Percentiles rank a stretch among this genome's conserved stretches.
Conservation (phyloP, 2,888 invertebrate genomes). For the Notocelia uddmanniana region DNA sequence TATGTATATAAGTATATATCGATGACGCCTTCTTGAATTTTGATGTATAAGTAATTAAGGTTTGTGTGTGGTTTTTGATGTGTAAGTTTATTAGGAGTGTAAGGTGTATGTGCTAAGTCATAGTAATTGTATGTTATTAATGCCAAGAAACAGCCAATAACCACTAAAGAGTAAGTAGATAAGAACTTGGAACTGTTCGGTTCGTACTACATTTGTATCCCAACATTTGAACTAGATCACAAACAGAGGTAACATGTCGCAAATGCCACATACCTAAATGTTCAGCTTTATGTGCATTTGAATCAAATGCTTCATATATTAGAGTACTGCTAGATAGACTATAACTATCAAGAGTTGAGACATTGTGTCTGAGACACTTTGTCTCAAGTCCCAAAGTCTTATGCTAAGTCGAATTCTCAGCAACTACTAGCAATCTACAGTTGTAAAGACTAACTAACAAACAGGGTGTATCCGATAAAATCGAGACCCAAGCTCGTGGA, state of each 20-base stretch:
- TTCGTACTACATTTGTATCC: background rate
- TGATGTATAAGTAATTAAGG: too few species aligned
- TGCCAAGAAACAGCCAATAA: background rate
- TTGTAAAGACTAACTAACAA: conserved; percentile 55
- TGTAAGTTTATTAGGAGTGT: too few species aligned
- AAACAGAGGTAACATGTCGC: background rate
- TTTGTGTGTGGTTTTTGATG: too few species aligned
- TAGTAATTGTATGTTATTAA: background rate
- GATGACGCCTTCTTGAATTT: too few species aligned
- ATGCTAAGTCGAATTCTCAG: background rate
- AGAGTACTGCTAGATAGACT: too few species aligned
- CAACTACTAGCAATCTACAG: conserved; percentile 52
- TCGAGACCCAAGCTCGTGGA: conserved; percentile 54
- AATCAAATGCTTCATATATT: conserved; percentile 1
- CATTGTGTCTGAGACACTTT: conserved; percentile 12
- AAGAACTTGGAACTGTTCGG: background rate
- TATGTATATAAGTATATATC: too few species aligned
- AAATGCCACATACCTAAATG: background rate
- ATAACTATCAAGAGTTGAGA: background rate
- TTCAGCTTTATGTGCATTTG: background rate
- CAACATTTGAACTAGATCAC: background rate
- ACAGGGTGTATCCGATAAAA: conserved; percentile 60
- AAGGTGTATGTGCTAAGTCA: too few species aligned
- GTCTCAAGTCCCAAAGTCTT: conserved; percentile 8
- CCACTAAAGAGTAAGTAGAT: background rate